Base-by-base conservation (phyloP, 2,113 vertebrate species). In the Stegastes partitus region DNA sequence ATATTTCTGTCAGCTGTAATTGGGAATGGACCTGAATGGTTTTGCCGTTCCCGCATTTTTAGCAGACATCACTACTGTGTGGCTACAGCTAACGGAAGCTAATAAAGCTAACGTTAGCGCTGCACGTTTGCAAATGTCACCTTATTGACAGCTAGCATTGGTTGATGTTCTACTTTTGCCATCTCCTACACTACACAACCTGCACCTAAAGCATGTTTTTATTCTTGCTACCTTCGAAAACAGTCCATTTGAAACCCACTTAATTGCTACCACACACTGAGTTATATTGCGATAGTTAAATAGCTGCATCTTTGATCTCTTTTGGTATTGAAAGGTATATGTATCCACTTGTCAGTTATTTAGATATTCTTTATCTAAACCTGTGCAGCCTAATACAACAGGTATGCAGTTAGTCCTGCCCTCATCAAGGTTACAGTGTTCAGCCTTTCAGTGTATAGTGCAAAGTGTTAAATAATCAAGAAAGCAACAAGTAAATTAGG, bases 81-180 rank as follows among this genome's bases (percentile, higher is more conserved):
- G 1, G 5, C 25, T 11, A 3, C 12, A 57, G 0, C 63, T 37
- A 59, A 51, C 34, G 14, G 11, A 53, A 64, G 57, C 68, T 74
- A 77, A 3, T 9, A 9, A n/a, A 42, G 79, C 59, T 75, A 63
- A 18, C 61, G 21, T 50, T 58, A 73, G 55, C 75, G 1, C 3
- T 59, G 14, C 65, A 81, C 39, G 42, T 2, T 18, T 71, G 71
- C 28, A 75, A 72, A 89, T 87, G 91, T 91, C 88, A 91, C 89
- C 86, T 80, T 50, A 73, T 84, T 92, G 85, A 91, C 77, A 87
- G 81, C 50, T n/a, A 55, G 25, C 25, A 9, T 15, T 34, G 10
- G 2, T 28, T 5, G 0, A 15, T 39, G 37, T 62, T 22, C 9
- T n/a, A 1, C 10, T 39, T n/a, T 26, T 42, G 39, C 15, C 12